phyloP scores from a whole-genome alignment of 1,140 invertebrate genomes.

The Drosophila serrata region DNA sequence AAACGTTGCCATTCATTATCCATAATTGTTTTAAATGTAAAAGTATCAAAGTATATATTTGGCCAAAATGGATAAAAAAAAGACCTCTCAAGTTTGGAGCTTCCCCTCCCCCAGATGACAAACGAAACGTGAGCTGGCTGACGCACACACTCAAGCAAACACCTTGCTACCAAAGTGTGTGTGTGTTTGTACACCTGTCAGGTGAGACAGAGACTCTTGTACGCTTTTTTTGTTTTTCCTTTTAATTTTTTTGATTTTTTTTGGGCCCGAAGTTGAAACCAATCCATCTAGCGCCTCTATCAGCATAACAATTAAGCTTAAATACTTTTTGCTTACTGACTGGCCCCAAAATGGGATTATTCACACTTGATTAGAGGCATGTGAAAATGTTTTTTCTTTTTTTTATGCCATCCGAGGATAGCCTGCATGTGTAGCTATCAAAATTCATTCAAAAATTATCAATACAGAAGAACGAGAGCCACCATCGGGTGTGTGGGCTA shows the following conservation, averaged over 20 bases:
- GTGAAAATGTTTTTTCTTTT: slow-evolving; percentile 61
- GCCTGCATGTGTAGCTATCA: slow-evolving; percentile 48
- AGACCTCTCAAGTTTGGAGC: slow-evolving; percentile 45
- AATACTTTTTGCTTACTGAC: slow-evolving; percentile 66
- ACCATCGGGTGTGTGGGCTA: slow-evolving; percentile 33
- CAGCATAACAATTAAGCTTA: slow-evolving; percentile 83
- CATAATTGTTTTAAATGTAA: slow-evolving; percentile 59
- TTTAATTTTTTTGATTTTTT: slow-evolving; percentile 20
- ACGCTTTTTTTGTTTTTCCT: slow-evolving; percentile 35
- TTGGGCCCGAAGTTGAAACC: slow-evolving; percentile 59
- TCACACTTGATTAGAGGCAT: slow-evolving; percentile 79
- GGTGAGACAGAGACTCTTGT: slow-evolving; percentile 62
- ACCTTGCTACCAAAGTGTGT: slow-evolving; percentile 42
- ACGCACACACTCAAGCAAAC: slow-evolving; percentile 38
- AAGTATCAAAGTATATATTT: slow-evolving; percentile 50
- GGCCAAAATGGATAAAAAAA: slow-evolving; percentile 53
- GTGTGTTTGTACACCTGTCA: slow-evolving; percentile 73
- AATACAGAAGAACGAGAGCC: slow-evolving; percentile 5
- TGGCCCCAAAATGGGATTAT: slow-evolving; percentile 76
- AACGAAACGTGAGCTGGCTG: slow-evolving; percentile 74
- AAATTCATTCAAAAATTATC: slow-evolving; percentile 70
- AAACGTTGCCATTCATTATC: not conserved
- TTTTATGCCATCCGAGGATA: not conserved
- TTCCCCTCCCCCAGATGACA: slow-evolving; percentile 35
- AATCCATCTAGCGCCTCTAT: slow-evolving; percentile 83